These are phyloP conservation scores for Myopa testacea DNA, from an alignment of 2,888 invertebrate species.

Conservation along the genomic window DNA sequence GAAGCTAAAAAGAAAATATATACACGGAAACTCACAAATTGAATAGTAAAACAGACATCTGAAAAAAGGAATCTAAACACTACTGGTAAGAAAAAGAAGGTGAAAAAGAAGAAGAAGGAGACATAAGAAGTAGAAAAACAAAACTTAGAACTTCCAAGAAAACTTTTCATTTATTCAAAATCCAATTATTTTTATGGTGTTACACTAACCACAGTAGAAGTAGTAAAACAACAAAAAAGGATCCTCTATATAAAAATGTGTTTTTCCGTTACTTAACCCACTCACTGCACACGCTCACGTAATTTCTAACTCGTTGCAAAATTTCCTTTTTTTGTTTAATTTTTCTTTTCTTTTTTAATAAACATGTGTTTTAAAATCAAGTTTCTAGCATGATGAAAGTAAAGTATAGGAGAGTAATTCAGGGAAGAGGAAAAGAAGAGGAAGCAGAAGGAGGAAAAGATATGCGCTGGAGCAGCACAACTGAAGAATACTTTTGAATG, in stretches of 20 bases:
- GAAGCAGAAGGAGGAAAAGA: neutral
- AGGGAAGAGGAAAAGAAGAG: neutral
- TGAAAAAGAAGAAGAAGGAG: too few relatives aligned
- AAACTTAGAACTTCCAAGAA: too few relatives aligned
- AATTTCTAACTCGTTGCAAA: constrained; percentile 22
- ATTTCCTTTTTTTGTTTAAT: constrained; percentile 8
- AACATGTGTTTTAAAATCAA: neutral
- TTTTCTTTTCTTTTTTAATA: too few relatives aligned
- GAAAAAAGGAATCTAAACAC: too few relatives aligned
- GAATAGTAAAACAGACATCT: too few relatives aligned
- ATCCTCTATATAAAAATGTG: neutral
- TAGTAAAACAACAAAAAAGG: neutral
- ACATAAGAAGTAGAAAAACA: too few relatives aligned
- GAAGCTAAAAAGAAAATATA: too few relatives aligned
- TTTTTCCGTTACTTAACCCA: neutral
- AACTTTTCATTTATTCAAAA: constrained; percentile 15
- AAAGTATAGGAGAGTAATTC: neutral
- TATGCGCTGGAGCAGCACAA: neutral
- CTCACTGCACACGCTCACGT: constrained; percentile 7
- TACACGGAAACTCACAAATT: too few relatives aligned
- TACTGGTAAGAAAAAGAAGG: too few relatives aligned
- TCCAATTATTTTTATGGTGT: constrained; percentile 25
- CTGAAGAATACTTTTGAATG: constrained; percentile 19
- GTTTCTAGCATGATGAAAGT: neutral
- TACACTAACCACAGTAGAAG: neutral